A percentile compares a stretch with the other conserved stretches of the same genome.
These are phyloP conservation scores for Tiphia femorata DNA, from an alignment of 2,888 invertebrate genomes.

Conservation along the genomic window DNA sequence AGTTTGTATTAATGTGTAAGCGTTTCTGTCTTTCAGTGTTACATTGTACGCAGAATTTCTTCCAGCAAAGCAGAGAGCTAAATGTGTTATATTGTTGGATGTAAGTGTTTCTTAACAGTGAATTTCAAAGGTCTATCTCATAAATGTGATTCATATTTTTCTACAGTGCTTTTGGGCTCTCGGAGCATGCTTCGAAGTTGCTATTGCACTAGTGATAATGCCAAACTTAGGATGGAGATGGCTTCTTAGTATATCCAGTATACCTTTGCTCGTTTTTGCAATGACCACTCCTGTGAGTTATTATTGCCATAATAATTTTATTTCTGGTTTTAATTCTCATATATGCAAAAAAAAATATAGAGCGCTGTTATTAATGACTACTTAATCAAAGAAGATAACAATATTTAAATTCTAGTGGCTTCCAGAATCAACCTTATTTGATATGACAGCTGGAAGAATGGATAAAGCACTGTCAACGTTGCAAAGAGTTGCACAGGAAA, in stretches of 20 bases:
- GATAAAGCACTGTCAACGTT: constrained; percentile 89
- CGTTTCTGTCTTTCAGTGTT: constrained; percentile 74
- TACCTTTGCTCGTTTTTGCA: constrained; percentile 88
- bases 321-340: neutral
- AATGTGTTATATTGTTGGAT: constrained; percentile 94
- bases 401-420: constrained; percentile 83
- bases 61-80: constrained; percentile 92
- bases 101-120: constrained; percentile 73
- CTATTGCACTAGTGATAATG: constrained; percentile 91
- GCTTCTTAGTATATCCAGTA: constrained; percentile 90
- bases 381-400: no score
- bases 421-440: constrained; percentile 92
- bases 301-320: no score
- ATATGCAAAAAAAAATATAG: no score
- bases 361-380: no score
- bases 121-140: constrained; percentile 8
- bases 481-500: constrained; percentile 88
- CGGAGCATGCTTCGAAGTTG: constrained; percentile 93
- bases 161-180: constrained; percentile 94
- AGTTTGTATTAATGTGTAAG: neutral
- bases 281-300: constrained; percentile 81
- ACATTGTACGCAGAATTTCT: constrained; percentile 96
- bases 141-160: constrained; percentile 2
- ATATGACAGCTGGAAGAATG: constrained; percentile 87
- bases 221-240: constrained; percentile 92